Conservation (phyloP, 2,113 vertebrate genomes). For the Meles meles region DNA sequence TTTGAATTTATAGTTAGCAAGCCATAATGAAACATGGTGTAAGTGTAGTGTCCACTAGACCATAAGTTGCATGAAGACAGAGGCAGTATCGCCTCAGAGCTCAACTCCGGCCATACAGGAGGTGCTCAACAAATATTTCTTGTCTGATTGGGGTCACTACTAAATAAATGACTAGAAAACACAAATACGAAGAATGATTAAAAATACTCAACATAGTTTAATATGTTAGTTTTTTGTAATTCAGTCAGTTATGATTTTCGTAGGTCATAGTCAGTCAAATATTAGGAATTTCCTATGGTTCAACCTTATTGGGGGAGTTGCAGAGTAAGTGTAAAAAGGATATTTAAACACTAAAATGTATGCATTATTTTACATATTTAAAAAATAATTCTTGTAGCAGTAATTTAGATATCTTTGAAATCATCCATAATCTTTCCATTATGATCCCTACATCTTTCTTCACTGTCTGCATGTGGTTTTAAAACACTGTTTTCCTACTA, state of each 20-base stretch:
- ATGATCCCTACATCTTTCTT: background rate
- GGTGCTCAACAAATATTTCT: background rate
- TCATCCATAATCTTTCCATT: background rate
- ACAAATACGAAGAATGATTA: background rate
- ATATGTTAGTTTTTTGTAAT: background rate
- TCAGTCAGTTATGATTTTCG: background rate
- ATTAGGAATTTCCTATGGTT: background rate
- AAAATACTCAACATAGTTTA: background rate
- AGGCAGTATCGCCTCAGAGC: background rate
- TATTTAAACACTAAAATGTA: background rate
- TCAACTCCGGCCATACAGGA: background rate
- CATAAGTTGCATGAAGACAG: background rate
- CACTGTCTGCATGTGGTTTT: background rate
- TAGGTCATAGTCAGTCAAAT: background rate
- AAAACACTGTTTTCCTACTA: background rate
- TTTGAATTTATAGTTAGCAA: background rate
- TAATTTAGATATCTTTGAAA: background rate
- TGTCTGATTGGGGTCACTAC: background rate
- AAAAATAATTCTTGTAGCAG: background rate
- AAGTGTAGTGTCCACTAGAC: background rate
- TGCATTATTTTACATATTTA: background rate
- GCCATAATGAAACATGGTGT: background rate
- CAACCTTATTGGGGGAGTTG: background rate
- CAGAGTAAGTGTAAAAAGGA: background rate
- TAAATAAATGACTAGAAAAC: background rate